Percentiles rank a stretch among this genome's conserved stretches.
Conservation (phyloP, 2,797 vertebrate genomes). For the Centroberyx gerrardi region DNA sequence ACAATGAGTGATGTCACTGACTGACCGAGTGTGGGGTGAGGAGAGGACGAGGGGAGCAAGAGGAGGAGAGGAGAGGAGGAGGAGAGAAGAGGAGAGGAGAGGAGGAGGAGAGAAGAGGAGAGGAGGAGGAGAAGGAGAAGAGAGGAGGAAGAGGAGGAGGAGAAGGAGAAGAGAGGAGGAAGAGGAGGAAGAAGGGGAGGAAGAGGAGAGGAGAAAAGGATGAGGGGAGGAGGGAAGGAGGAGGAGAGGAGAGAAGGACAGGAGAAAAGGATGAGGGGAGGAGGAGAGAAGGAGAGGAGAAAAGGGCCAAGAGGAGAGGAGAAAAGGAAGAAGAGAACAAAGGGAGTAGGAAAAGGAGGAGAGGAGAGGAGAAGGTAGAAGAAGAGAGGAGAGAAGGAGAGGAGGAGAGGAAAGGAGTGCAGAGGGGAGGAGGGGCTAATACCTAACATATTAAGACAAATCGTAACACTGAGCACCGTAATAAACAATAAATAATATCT, state of each 20-base stretch:
- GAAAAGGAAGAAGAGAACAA: neutral
- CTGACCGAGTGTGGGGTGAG: neutral
- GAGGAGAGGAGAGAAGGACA: no score
- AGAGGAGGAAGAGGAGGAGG: neutral
- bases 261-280: no score
- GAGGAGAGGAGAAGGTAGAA: neutral
- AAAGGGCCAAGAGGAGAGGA: slow-evolving; percentile 1
- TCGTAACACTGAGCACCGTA: slow-evolving; percentile 75
- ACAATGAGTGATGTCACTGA: slow-evolving; percentile 53
- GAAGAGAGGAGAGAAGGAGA: neutral
- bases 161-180: no score
- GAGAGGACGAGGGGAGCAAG: neutral
- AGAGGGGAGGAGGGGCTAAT: slow-evolving; percentile 51
- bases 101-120: neutral
- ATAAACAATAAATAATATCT: slow-evolving; percentile 70
- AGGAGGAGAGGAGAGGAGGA: neutral
- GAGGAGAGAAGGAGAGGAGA: no score
- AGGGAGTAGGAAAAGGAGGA: neutral
- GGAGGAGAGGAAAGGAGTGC: neutral
- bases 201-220: no score
- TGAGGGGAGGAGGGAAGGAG: no score
- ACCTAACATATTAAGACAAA: slow-evolving; percentile 73
- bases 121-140: slow-evolving; percentile 12
- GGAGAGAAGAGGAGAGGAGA: neutral
- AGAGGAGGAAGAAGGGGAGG: no score